Conservation (phyloP, 2,888 invertebrate genomes). For the Papilio protenor region DNA sequence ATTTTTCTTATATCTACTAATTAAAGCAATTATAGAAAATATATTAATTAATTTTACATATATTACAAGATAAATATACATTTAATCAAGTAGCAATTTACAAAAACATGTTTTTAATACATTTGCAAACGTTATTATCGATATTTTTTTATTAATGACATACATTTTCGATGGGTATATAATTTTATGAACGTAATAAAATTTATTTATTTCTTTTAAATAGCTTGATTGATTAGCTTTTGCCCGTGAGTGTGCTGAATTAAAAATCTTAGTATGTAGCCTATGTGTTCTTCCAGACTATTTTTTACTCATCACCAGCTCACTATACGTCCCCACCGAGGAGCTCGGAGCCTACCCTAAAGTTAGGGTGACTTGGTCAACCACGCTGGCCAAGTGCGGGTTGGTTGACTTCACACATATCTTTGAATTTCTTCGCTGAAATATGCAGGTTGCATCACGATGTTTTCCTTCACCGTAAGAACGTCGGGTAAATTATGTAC, state of each 20-base stretch:
- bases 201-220: slow-evolving; percentile 1
- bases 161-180: neutral
- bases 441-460: too few species aligned
- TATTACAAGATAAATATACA: neutral
- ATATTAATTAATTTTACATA: neutral
- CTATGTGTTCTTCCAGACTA: too few species aligned
- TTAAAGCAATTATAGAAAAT: neutral
- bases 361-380: too few species aligned
- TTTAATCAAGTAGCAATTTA: neutral
- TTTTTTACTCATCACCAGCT: too few species aligned
- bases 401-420: too few species aligned
- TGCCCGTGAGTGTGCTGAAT: neutral
- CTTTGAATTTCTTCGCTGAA: too few species aligned
- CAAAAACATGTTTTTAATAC: neutral
- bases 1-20: neutral
- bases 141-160: neutral
- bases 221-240: neutral
- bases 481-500: too few species aligned
- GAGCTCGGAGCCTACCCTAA: too few species aligned
- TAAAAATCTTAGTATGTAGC: too few species aligned
- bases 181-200: neutral
- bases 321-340: too few species aligned
- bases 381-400: too few species aligned
- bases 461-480: too few species aligned
- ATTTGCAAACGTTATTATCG: neutral